A percentile compares a stretch with the other conserved stretches of the same genome.
These are phyloP conservation scores for Pantherophis alleghaniensis DNA, from an alignment of 2,797 vertebrate species.

Conservation along the genomic window DNA sequence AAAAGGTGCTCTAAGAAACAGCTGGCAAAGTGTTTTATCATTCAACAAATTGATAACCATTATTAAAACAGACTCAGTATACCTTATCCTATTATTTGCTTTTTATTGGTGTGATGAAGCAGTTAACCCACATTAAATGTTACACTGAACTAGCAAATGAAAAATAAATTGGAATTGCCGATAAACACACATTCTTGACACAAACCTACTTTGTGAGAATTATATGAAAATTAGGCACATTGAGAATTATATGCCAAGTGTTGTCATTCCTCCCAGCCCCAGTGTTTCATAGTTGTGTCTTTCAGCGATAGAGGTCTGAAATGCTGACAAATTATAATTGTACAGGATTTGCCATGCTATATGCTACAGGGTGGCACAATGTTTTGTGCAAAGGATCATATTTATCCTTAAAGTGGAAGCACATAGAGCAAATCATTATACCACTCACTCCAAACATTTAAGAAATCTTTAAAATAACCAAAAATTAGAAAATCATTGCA, in stretches of 20 bases:
- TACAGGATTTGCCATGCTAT: neutral
- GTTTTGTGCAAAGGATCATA: neutral
- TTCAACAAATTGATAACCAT: neutral
- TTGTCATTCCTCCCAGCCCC: neutral
- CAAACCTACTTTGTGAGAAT: neutral
- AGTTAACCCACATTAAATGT: neutral
- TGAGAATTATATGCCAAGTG: neutral
- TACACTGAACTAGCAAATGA: neutral
- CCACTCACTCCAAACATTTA: neutral
- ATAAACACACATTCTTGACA: neutral
- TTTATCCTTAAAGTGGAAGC: neutral
- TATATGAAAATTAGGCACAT: neutral
- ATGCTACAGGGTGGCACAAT: neutral
- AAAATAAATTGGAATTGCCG: neutral
- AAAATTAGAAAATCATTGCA: neutral
- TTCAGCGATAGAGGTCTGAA: neutral
- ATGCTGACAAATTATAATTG: neutral
- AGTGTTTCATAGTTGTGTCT: neutral
- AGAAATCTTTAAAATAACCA: neutral
- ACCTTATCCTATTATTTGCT: neutral
- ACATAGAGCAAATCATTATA: neutral
- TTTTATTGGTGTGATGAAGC: neutral
- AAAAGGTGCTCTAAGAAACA: constrained; percentile 14
- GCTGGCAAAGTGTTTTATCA: constrained; percentile 11
- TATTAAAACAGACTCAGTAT: neutral